These are phyloP conservation scores for Lepidurus packardi DNA, from an alignment of 1,140 invertebrate genomes.

Conservation along the genomic window DNA sequence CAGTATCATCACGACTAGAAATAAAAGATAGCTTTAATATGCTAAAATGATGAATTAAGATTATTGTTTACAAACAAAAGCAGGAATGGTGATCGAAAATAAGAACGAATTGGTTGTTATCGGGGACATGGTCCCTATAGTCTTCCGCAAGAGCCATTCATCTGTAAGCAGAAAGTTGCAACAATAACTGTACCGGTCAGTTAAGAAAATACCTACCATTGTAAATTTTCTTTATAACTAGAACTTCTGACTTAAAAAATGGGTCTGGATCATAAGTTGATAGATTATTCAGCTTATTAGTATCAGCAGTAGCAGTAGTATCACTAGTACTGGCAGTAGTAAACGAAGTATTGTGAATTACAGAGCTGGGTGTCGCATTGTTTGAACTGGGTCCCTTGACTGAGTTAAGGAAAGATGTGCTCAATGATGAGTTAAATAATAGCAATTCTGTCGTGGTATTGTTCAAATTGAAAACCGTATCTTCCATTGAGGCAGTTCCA, in stretches of 20 bases:
- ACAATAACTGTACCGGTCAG: not conserved
- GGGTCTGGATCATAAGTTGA: not conserved
- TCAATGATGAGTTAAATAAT: not conserved
- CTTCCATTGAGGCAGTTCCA: too few relatives aligned
- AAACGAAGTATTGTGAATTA: not conserved
- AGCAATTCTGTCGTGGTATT: not conserved
- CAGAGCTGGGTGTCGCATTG: not conserved
- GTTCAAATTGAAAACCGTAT: not conserved
- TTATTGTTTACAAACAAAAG: not conserved
- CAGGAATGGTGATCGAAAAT: not conserved
- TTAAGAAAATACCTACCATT: not conserved
- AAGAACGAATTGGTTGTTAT: not conserved
- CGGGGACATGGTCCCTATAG: not conserved
- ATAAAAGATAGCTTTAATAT: too few relatives aligned
- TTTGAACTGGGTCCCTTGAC: not conserved
- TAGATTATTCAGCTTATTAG: not conserved
- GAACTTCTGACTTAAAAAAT: not conserved
- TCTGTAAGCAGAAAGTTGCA: not conserved
- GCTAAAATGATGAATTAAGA: not conserved
- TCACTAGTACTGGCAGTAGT: not conserved
- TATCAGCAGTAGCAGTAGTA: not conserved
- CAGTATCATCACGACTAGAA: too few relatives aligned
- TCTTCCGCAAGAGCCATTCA: not conserved
- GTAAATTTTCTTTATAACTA: not conserved
- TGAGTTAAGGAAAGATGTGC: not conserved